These are phyloP conservation scores for Aleiodes testaceus DNA, from an alignment of 2,888 invertebrate species.

Conservation along the genomic window DNA sequence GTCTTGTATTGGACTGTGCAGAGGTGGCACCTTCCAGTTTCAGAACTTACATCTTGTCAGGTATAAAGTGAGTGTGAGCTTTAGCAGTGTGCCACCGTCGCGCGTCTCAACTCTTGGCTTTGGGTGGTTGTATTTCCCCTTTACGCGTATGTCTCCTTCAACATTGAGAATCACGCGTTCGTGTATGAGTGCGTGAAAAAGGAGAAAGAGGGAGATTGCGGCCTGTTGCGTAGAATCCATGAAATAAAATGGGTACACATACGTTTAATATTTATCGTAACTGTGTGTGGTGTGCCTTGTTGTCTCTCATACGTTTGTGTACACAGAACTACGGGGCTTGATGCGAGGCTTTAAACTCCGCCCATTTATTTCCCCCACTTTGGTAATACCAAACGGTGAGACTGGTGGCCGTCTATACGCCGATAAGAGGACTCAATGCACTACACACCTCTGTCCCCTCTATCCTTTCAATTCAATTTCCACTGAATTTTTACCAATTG, in stretches of 20 bases:
- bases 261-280: constrained; percentile 42
- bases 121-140: constrained; percentile 37
- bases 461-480: background rate
- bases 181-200: constrained; percentile 77
- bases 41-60: constrained; percentile 72
- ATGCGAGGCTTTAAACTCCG: constrained; percentile 46
- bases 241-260: constrained; percentile 54
- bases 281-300: constrained; percentile 35
- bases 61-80: constrained; percentile 68
- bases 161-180: constrained; percentile 34
- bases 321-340: constrained; percentile 13
- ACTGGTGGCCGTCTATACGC: constrained; percentile 14
- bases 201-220: constrained; percentile 59
- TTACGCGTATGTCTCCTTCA: constrained; percentile 34
- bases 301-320: constrained; percentile 30
- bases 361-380: constrained; percentile 56
- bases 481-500: background rate
- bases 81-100: constrained; percentile 54
- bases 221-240: constrained; percentile 70
- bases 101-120: constrained; percentile 46
- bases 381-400: background rate
- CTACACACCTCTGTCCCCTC: background rate
- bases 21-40: constrained; percentile 71
- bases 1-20: constrained; percentile 73
- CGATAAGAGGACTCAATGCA: constrained; percentile 15